Evolutionary conservation across 2,797 vertebrate species (phyloP).

Genomic region (Hippocampus kuda): DNA sequence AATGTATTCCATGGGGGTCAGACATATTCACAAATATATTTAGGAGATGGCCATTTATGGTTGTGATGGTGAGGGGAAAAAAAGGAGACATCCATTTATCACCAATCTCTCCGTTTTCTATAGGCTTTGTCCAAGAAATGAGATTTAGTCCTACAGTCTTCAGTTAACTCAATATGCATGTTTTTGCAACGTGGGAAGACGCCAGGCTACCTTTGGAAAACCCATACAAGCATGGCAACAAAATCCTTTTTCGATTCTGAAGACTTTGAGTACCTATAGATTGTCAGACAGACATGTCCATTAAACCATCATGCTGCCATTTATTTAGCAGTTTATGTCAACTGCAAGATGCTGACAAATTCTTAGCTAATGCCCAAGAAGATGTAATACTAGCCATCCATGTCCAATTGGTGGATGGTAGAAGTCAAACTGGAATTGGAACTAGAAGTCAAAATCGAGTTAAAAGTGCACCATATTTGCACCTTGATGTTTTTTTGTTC

Average conservation of each 20-base stretch:
- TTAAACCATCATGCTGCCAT: background rate
- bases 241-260: background rate
- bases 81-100: background rate
- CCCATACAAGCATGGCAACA: background rate
- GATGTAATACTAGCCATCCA: background rate
- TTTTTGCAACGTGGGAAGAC: background rate
- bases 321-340: background rate
- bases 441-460: background rate
- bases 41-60: slow-evolving; percentile 55
- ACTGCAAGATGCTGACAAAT: background rate
- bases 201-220: background rate
- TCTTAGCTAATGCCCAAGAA: background rate
- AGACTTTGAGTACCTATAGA: background rate
- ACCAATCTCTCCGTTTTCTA: background rate
- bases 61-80: slow-evolving; percentile 28
- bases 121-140: background rate
- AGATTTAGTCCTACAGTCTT: background rate
- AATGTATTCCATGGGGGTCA: slow-evolving; percentile 58
- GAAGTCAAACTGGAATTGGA: background rate
- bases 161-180: background rate
- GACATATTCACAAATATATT: slow-evolving; percentile 61
- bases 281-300: background rate
- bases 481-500: background rate
- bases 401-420: background rate
- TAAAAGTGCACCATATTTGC: background rate